phyloP scores from a whole-genome alignment of 2,888 invertebrate genomes.

The Kryphioiulus occultus region DNA sequence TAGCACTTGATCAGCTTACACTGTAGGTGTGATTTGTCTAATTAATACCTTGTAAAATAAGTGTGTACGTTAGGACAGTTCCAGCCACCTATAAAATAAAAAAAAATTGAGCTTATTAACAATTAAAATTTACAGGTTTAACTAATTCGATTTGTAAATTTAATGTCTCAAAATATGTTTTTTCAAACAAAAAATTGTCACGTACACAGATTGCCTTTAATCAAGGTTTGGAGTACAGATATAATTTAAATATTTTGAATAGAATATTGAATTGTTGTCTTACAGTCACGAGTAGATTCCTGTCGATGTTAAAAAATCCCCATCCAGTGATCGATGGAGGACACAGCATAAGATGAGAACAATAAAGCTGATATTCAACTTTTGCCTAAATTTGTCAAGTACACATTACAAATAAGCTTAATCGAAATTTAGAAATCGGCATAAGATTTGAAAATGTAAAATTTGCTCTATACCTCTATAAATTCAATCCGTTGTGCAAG shows the following conservation, averaged over 20 bases:
- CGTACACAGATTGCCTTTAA: no score
- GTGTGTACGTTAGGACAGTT: not conserved
- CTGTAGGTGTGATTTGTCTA: not conserved
- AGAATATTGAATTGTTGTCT: no score
- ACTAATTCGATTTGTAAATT: no score
- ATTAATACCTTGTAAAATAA: not conserved
- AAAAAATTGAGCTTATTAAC: not conserved
- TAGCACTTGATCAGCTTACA: no score
- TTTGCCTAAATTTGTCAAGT: not conserved
- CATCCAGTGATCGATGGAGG: not conserved
- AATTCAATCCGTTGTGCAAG: not conserved
- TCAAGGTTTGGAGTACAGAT: no score
- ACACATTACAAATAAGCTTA: not conserved
- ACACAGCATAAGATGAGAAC: not conserved
- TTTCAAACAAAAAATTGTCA: no score
- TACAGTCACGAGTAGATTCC: not conserved
- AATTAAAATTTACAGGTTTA: not conserved
- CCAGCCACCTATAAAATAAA: not conserved
- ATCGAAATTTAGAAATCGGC: not conserved
- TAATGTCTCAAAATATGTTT: no score
- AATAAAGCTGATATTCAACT: constrained; percentile 11
- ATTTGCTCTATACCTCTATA: not conserved
- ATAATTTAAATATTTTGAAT: no score
- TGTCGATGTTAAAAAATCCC: constrained; percentile 16
- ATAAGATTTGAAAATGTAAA: not conserved